Base-by-base conservation (phyloP, 2,888 invertebrate genomes). In the Xylota segnis region DNA sequence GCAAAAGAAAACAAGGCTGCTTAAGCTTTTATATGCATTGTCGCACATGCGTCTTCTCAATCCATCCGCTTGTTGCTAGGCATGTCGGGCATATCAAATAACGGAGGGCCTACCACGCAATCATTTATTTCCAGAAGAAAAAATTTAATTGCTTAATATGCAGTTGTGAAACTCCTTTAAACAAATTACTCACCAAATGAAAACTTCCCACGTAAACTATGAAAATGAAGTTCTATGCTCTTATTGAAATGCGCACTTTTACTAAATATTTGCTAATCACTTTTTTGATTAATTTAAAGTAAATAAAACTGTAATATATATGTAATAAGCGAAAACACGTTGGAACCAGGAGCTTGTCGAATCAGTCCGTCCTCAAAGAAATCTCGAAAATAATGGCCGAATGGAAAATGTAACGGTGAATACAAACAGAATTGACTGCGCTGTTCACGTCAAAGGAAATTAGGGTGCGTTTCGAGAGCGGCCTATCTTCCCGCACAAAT, bases 361-460 rank as follows among this genome's bases (percentile, higher is more conserved):
- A 34, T 10, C 47, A 6, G 5, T 16, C 18, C n/a, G 32, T 65
- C 5, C 65, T 16, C 50, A 5, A 32, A 16, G 12, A 65, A 5
- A 10, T 34, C 5, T 5, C 34, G 16, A 65, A n/a, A 12, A 45
- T 32, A 65, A 65, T 65, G 65, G 65, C 65, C 65, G 65, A 65
- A 23, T 34, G 0, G 3, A n/a, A 50, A 34, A 50, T 7, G 34
- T 65, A 65, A 65, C 65, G 65, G 65, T 65, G 47, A 37, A 59
- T 40, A 47, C 0, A 14, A 14, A 27, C 2, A 27, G 0, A 29
- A 1, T 16, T 1, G n/a, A 47, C 10, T 45, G 9, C 63, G 29
- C 47, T 16, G 4, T 9, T 10, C 14, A 27, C 16, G 16, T 16
- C 12, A 5, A 10, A 14, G 16, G 10, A 47, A 23, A 63, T 63